These are phyloP conservation scores for Nysson spinosus DNA, from an alignment of 2,888 invertebrate genomes.

Conservation along the genomic window DNA sequence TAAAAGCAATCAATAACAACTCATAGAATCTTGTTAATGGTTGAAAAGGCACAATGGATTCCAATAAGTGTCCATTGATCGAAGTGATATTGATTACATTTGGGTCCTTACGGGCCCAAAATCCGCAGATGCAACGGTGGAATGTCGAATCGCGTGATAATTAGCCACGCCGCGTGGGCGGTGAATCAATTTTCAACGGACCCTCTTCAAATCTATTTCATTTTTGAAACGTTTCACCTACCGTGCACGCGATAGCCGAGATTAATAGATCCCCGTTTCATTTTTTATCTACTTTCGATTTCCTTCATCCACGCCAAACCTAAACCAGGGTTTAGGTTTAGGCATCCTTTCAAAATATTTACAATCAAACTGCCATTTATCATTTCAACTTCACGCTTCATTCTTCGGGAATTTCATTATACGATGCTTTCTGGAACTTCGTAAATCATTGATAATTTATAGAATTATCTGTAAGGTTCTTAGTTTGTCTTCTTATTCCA, in stretches of 20 bases:
- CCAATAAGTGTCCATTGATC: conserved; percentile 14
- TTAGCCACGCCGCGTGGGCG: conserved; percentile 28
- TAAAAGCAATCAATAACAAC: too few species aligned
- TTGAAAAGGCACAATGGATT: conserved; percentile 3
- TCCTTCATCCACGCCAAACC: neutral
- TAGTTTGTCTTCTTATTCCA: too few species aligned
- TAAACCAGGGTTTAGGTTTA: too few species aligned
- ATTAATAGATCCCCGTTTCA: conserved; percentile 41
- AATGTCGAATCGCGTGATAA: conserved; percentile 24
- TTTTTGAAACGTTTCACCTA: conserved; percentile 15
- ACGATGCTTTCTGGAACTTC: too few species aligned
- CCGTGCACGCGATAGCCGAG: conserved; percentile 16
- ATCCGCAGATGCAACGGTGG: conserved; percentile 3
- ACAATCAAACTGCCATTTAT: too few species aligned
- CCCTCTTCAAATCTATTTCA: conserved; percentile 7
- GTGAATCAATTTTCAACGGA: conserved; percentile 46
- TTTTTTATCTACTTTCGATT: conserved; percentile 28
- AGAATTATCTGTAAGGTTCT: too few species aligned
- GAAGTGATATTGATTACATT: conserved; percentile 11
- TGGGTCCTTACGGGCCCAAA: conserved; percentile 15
- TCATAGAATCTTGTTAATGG: neutral
- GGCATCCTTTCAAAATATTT: too few species aligned
- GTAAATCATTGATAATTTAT: too few species aligned
- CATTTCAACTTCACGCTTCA: too few species aligned
- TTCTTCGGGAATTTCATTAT: too few species aligned